Evolutionary conservation across 2,113 vertebrate genomes (phyloP).

Genomic region (Marcusenius ussheri): DNA sequence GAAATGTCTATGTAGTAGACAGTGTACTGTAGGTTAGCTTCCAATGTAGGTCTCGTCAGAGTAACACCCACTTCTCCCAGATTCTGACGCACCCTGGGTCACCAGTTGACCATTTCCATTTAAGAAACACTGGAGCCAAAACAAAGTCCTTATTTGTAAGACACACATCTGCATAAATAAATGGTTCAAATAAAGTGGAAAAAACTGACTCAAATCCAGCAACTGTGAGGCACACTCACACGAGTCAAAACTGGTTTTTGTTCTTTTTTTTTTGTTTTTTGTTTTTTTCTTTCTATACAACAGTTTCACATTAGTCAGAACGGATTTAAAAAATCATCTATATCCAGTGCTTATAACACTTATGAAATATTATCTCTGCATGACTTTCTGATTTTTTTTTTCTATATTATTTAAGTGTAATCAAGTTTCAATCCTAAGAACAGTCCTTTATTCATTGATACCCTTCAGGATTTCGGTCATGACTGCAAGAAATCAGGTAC

Average conservation of each 20-base stretch:
- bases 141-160: constrained; percentile 90
- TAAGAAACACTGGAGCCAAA: constrained; percentile 83
- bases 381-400: constrained; percentile 54
- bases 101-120: constrained; percentile 63
- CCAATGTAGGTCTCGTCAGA: constrained; percentile 63
- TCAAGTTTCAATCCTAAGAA: constrained; percentile 96
- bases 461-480: constrained; percentile 81
- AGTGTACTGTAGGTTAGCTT: constrained; percentile 65
- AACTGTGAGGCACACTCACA: constrained; percentile 86
- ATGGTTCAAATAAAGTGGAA: constrained; percentile 89
- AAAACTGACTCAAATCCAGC: constrained; percentile 82
- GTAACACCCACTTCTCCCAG: constrained; percentile 64
- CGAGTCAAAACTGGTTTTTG: constrained; percentile 88
- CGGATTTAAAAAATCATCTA: constrained; percentile 99
- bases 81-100: constrained; percentile 67
- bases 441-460: constrained; percentile 84
- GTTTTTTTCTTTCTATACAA: constrained; percentile 70
- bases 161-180: constrained; percentile 98
- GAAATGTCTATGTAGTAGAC: constrained; percentile 67
- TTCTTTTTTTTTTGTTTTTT: constrained; percentile 73
- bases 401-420: constrained; percentile 75
- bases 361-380: constrained; percentile 86
- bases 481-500: constrained; percentile 77
- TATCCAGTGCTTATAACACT: constrained; percentile 99
- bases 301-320: constrained; percentile 99